A percentile compares a stretch with the other conserved stretches of the same genome.
Evolutionary conservation across 2,797 vertebrate species (phyloP).

Genomic region (Danio albolineatus): DNA sequence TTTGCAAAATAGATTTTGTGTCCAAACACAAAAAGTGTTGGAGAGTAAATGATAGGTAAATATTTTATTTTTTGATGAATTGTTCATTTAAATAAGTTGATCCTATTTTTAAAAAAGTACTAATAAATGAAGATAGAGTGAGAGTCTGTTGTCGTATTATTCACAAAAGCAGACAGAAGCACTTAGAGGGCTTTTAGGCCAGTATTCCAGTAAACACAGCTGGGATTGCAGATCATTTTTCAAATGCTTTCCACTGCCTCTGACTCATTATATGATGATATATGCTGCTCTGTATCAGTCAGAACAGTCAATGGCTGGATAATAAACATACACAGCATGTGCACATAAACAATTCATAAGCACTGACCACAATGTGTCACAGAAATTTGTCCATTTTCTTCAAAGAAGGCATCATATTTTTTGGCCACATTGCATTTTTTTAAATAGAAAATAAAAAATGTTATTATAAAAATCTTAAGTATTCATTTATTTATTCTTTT

Average conservation of each 20-base stretch:
- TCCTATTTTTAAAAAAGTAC: neutral
- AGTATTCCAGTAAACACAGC: conserved; percentile 33
- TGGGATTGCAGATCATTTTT: conserved; percentile 31
- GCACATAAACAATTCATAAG: conserved; percentile 10
- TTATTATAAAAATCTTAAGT: too few species aligned
- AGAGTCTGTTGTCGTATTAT: conserved; percentile 10
- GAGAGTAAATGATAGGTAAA: too few species aligned
- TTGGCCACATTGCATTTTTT: too few species aligned
- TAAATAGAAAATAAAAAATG: too few species aligned
- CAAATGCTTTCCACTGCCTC: neutral
- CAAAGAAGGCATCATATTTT: too few species aligned
- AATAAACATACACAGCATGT: neutral
- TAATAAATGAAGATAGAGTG: neutral
- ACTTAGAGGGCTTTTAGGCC: conserved; percentile 14
- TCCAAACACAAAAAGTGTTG: too few species aligned
- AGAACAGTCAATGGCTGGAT: neutral
- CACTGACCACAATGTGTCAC: neutral
- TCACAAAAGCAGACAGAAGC: conserved; percentile 13
- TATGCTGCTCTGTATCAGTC: neutral
- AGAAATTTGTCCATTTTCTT: neutral
- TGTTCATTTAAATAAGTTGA: neutral
- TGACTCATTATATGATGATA: neutral
- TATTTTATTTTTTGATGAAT: too few species aligned
- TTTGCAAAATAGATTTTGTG: too few species aligned
- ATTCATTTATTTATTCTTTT: too few species aligned